Evolutionary conservation across 2,888 invertebrate genomes (phyloP).

Genomic region (Ochropleura plecta): DNA sequence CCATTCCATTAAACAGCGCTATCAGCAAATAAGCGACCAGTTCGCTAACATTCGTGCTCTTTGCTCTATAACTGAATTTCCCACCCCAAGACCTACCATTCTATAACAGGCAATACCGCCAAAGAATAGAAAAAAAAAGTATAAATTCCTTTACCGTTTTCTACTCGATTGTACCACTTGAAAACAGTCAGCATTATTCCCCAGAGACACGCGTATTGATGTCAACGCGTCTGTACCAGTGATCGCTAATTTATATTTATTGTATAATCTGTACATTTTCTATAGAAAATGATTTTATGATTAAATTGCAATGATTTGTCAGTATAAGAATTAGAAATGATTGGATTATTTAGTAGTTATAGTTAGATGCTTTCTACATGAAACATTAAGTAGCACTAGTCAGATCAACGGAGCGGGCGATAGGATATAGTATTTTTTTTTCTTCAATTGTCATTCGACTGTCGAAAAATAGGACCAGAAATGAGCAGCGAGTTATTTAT

Average conservation of each 20-base stretch:
- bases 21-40: neutral
- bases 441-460: no score
- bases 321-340: neutral
- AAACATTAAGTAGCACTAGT: no score
- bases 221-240: constrained; percentile 47
- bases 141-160: neutral
- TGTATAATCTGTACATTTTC: constrained; percentile 20
- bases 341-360: no score
- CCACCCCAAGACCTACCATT: neutral
- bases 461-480: no score
- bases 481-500: no score
- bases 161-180: constrained; percentile 36
- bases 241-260: constrained; percentile 44
- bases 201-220: constrained; percentile 41
- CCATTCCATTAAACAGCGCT: neutral
- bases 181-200: constrained; percentile 38
- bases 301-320: neutral
- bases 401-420: no score
- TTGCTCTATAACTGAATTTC: neutral
- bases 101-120: neutral
- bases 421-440: no score
- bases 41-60: neutral
- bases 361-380: no score
- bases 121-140: no score
- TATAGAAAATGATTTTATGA: neutral